Evolutionary conservation across 2,113 vertebrate genomes (phyloP), one percentile per base, ranked within the genome.

Genomic region (Chloebia gouldiae): DNA sequence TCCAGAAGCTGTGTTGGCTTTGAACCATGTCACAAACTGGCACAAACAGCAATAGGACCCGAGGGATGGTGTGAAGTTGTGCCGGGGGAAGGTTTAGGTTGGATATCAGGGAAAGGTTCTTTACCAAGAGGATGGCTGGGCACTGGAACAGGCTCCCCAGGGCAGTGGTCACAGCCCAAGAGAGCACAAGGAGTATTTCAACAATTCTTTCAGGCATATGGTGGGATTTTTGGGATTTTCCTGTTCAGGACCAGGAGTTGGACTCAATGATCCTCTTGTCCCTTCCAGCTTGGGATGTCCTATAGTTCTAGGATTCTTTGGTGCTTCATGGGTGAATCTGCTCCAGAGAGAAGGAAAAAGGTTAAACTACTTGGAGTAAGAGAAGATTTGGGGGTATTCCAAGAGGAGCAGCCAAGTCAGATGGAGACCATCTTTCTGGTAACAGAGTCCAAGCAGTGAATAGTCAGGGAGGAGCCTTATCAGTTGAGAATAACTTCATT

Each of bases 361-460:
- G 47, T 91, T 92, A 79, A 81, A 92, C 51, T 91, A 0, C 49
- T 76, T 31, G 44, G 76, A 95, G 33, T 30, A 31, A 54, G 86
- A 77, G 71, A 90, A 86, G 51, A 78, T 47, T 76, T 94, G 94
- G 73, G 60, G 21, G 80, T 91, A 39, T 92, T 95, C 92, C 92
- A 95, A 78, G 73, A 95, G 51, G 65, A 95, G 15, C 72, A 76
- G 94, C 94, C 94, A 95, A 95, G 86, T 88, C 94, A 92, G 89
- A 97, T 95, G 94, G 49, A 86, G 86, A 93, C 89, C 83, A 95
- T 95, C 83, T 91, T 97, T 86, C 61, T 93, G 72, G 76, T 89
- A 72, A 81, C 1, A 0, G 33, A 81, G 54, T 91, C 94, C 92
- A 97, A 95, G 68, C 0, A 0, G 27, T 56, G 90, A 94, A 93